phyloP scores from a whole-genome alignment of 1,140 invertebrate genomes.

The Diachasma alloeum region DNA sequence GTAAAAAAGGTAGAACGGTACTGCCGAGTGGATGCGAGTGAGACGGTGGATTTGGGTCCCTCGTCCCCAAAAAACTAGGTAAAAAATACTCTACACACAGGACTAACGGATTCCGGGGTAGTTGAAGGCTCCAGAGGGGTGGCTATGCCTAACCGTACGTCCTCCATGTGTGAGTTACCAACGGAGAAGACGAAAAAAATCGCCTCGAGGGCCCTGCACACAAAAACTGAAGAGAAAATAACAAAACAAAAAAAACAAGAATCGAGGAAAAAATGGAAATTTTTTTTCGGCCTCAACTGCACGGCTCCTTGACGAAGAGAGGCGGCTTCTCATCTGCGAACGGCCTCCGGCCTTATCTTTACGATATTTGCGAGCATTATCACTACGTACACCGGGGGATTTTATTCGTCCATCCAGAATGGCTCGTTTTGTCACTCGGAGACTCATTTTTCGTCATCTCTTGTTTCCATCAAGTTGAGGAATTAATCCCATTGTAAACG shows the following conservation, averaged over 20 bases:
- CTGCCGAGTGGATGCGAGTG: conserved; percentile 33
- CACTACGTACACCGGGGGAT: conserved; percentile 51
- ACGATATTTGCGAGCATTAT: conserved; percentile 64
- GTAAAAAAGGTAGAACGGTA: conserved; percentile 34
- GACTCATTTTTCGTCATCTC: not conserved
- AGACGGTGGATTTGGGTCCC: conserved; percentile 48
- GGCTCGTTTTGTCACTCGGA: conserved; percentile 27
- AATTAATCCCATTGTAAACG: conserved; percentile 3
- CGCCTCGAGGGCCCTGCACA: not conserved
- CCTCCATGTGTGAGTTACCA: conserved; percentile 5
- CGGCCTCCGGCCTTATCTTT: conserved; percentile 58
- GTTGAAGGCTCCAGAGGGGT: conserved; percentile 37
- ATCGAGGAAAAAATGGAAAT: conserved; percentile 45
- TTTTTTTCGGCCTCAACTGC: conserved; percentile 38
- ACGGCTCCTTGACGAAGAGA: not conserved
- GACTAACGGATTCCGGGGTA: conserved; percentile 58
- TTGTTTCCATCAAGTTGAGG: not conserved
- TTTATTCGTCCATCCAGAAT: conserved; percentile 30
- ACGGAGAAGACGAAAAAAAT: conserved; percentile 43
- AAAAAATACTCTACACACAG: conserved; percentile 43
- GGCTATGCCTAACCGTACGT: not conserved
- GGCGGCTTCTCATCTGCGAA: not conserved
- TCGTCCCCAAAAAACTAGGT: conserved; percentile 29
- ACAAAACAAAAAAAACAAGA: not conserved
- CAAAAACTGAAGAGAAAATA: not conserved